Evolutionary conservation across 2,888 invertebrate species (phyloP).

Genomic region (Mesodorylaimus sp.): DNA sequence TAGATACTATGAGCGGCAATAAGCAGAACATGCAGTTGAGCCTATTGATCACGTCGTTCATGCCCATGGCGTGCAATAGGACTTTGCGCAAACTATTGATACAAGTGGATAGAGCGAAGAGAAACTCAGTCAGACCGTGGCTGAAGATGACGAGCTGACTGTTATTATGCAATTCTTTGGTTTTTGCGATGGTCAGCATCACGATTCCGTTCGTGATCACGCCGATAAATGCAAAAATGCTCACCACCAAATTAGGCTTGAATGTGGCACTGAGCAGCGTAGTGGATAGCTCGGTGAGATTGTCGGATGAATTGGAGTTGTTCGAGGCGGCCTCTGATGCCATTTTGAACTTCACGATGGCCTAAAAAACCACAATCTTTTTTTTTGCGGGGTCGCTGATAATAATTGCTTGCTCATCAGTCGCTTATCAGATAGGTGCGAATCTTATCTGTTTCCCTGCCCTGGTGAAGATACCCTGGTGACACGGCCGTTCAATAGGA

Average conservation of each 20-base stretch:
- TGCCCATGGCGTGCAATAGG: neutral
- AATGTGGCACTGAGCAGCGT: neutral
- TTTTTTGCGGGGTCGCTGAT: too few relatives aligned
- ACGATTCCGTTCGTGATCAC: neutral
- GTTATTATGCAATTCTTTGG: neutral
- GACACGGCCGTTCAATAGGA: too few relatives aligned
- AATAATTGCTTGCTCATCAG: too few relatives aligned
- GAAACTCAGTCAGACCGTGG: neutral
- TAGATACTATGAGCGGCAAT: neutral
- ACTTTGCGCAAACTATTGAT: neutral
- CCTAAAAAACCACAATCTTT: too few relatives aligned
- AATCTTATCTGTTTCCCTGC: too few relatives aligned
- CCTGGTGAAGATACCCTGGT: too few relatives aligned
- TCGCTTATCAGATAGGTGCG: too few relatives aligned
- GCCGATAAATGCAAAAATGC: neutral
- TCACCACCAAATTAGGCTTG: neutral
- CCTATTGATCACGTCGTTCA: neutral
- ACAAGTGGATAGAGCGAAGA: neutral
- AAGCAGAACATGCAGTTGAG: neutral
- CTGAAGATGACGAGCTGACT: neutral
- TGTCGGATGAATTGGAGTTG: neutral
- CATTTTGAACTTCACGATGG: too few relatives aligned
- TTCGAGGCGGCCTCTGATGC: neutral
- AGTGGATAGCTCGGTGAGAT: neutral
- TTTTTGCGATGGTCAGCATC: neutral